Base-by-base conservation (phyloP, 2,113 vertebrate genomes). In the Paratilapia polleni region DNA sequence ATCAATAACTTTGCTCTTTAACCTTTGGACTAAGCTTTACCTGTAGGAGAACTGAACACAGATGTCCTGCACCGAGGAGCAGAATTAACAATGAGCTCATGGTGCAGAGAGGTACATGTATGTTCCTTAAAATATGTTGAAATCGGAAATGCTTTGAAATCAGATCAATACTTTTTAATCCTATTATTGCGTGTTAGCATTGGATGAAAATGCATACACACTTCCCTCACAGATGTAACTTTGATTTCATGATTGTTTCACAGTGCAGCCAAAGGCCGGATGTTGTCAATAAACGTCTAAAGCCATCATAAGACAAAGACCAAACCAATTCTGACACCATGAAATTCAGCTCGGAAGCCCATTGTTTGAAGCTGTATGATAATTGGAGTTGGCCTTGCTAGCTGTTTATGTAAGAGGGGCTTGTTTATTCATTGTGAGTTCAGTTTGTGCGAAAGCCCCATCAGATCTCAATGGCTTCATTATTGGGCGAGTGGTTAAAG, bases 361-460 rank as follows among this genome's bases (percentile, higher is more conserved):
- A 88, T 94, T 94, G 93, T 94, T 87, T 52, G 41, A 63, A 61
- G 56, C 82, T 38, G 58, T 90, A 86, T 89, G 82, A 89, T 95
- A 92, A 95, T 95, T 86, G 91, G 92, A 89, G 52, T 84, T 78
- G 84, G 81, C 60, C 82, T 73, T 77, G 88, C 61, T 43, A 11
- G 82, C 86, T 57, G 84, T 95, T 94, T 96, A 95, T 87, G 92
- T 94, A 96, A 96, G 90, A 93, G 62, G 87, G 80, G 62, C 87
- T 89, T 94, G 94, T 94, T 95, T 90, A 94, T 95, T 95, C 94
- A 94, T 85, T 73, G 52, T n/a, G 86, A 81, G 83, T 83, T 91
- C 86, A 61, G 88, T 93, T 93, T 90, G 83, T 83, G 78, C 82
- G 26, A 93, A 94, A 89, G 80, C 81, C 77, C 36, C 17, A 14